These are phyloP conservation scores for Leistus spinibarbis DNA, from an alignment of 2,888 invertebrate genomes.

Conservation along the genomic window DNA sequence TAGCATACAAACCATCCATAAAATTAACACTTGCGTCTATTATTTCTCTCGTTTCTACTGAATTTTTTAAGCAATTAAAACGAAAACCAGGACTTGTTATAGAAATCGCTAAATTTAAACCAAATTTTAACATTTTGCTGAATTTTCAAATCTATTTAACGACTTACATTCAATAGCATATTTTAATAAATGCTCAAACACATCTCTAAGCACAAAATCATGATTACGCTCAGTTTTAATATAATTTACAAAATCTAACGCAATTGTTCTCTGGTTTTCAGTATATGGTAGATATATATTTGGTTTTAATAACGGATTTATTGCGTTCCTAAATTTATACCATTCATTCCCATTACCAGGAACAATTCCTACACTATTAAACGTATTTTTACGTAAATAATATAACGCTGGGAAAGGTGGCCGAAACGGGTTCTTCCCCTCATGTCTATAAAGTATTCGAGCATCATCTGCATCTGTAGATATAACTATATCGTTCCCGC, in stretches of 20 bases:
- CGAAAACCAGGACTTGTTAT: slow-evolving; percentile 60
- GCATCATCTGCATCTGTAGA: slow-evolving; percentile 61
- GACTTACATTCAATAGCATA: slow-evolving; percentile 57
- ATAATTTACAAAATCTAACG: slow-evolving; percentile 57
- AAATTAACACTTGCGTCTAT: slow-evolving; percentile 58
- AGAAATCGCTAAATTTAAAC: slow-evolving; percentile 58
- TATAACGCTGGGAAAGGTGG: slow-evolving; percentile 61
- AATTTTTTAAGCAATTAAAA: slow-evolving; percentile 54
- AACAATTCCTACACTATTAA: slow-evolving; percentile 61
- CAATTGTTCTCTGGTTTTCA: slow-evolving; percentile 54
- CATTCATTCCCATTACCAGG: slow-evolving; percentile 66
- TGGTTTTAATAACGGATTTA: slow-evolving; percentile 60
- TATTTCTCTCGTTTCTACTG: slow-evolving; percentile 52
- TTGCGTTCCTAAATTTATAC: slow-evolving; percentile 61
- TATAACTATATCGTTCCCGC: slow-evolving; percentile 57
- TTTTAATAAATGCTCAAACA: slow-evolving; percentile 53
- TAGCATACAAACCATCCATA: slow-evolving; percentile 59
- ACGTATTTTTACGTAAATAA: slow-evolving; percentile 57
- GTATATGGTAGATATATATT: slow-evolving; percentile 57
- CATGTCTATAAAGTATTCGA: slow-evolving; percentile 57
- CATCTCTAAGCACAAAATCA: slow-evolving; percentile 51
- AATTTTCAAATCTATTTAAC: neutral
- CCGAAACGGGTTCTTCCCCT: slow-evolving; percentile 60
- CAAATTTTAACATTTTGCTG: slow-evolving; percentile 16
- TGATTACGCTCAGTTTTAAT: slow-evolving; percentile 50